These are phyloP conservation scores for Equus quagga DNA, from an alignment of 2,113 vertebrate species.

Conservation along the genomic window DNA sequence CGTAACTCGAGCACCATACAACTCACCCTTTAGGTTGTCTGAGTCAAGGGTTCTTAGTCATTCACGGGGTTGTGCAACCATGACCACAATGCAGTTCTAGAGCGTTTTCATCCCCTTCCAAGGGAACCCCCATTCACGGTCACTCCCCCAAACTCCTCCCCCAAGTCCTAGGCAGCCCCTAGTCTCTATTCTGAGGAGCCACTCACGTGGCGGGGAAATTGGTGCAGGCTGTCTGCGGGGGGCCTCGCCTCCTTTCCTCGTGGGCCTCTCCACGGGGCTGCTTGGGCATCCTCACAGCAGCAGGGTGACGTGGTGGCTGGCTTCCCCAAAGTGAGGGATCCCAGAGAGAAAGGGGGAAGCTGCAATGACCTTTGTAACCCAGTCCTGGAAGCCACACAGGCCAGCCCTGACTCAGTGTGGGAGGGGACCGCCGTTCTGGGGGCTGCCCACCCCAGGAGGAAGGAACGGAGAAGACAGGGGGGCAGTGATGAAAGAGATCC, in stretches of 20 bases:
- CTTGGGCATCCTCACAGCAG: neutral
- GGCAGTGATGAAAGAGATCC: accelerated
- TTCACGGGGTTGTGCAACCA: accelerated
- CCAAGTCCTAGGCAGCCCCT: accelerated
- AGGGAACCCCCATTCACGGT: accelerated
- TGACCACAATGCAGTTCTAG: accelerated
- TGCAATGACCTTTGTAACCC: neutral
- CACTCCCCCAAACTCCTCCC: accelerated
- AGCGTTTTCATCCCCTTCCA: accelerated
- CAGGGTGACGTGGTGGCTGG: accelerated
- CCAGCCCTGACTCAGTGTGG: neutral
- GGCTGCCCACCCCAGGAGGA: neutral
- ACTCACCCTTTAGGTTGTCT: accelerated
- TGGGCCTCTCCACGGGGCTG: accelerated
- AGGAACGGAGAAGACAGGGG: accelerated
- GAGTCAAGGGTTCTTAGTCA: accelerated
- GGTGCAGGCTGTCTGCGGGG: neutral
- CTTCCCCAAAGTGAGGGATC: too few relatives aligned
- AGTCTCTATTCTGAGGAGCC: accelerated
- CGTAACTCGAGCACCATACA: accelerated
- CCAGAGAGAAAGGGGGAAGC: neutral
- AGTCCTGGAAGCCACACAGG: neutral
- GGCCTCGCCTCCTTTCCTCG: neutral
- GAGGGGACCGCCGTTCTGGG: accelerated
- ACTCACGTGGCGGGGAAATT: accelerated